These are phyloP conservation scores for Clostera curtula DNA, from an alignment of 2,888 invertebrate species.

Conservation along the genomic window DNA sequence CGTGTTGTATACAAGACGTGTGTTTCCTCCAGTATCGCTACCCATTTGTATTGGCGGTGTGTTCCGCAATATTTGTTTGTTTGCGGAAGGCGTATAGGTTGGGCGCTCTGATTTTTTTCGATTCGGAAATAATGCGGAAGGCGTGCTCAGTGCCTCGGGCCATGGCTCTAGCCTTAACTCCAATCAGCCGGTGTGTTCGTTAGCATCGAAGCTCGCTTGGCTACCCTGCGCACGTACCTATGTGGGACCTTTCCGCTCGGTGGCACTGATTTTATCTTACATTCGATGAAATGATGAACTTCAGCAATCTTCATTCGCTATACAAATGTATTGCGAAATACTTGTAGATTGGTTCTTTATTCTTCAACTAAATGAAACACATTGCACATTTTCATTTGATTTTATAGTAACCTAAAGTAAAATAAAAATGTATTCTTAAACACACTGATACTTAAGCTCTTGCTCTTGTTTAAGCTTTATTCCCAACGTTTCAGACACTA, in stretches of 20 bases:
- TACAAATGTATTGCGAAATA: slow-evolving; percentile 31
- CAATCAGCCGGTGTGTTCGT: slow-evolving; percentile 61
- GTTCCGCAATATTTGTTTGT: slow-evolving; percentile 71
- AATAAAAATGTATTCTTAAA: too few relatives aligned
- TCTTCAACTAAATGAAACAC: too few relatives aligned
- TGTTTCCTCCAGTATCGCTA: too few relatives aligned
- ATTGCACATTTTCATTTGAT: neutral
- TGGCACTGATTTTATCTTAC: slow-evolving; percentile 64
- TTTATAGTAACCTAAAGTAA: too few relatives aligned
- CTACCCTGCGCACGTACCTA: slow-evolving; percentile 62
- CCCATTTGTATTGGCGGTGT: slow-evolving; percentile 71
- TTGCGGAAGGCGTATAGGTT: slow-evolving; percentile 65
- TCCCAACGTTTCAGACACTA: too few relatives aligned
- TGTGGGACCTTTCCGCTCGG: slow-evolving; percentile 66
- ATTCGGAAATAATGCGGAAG: slow-evolving; percentile 68
- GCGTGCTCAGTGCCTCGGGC: slow-evolving; percentile 55
- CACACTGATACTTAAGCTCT: too few relatives aligned
- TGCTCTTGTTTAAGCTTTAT: too few relatives aligned
- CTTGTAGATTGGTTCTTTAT: slow-evolving; percentile 8
- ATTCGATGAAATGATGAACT: slow-evolving; percentile 51
- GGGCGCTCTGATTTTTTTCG: slow-evolving; percentile 71
- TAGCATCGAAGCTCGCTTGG: slow-evolving; percentile 54
- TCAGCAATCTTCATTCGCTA: slow-evolving; percentile 47
- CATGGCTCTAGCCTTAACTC: slow-evolving; percentile 44
- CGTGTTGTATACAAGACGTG: too few relatives aligned